Base-by-base conservation (phyloP, 2,113 vertebrate species). In the Callorhinus ursinus region DNA sequence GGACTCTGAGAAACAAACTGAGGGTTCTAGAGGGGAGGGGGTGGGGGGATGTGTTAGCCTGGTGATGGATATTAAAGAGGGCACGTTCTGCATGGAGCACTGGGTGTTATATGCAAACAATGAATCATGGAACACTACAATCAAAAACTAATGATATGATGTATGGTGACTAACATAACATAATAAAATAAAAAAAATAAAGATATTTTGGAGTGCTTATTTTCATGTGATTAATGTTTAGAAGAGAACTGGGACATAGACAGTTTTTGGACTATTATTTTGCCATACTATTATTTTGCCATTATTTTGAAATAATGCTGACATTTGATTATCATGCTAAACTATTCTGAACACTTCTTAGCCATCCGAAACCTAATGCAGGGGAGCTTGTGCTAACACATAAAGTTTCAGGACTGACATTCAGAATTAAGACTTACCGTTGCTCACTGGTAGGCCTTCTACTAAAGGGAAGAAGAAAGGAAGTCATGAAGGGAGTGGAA, bases 251-350 rank as follows among this genome's bases (percentile, higher is more conserved):
- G 36, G 53, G 65, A 84, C 28, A 22, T 15, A 24, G 74, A 63
- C 51, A 89, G 65, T 89, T 88, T 91, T 76, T 69, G 83, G 79
- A 19, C 83, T 72, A 2, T 81, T 67, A 55, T 61, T 57, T 86
- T 59, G 59, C 19, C 65, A 26, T 42, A 36, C 87, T 72, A n/a
- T n/a, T n/a, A n/a, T n/a, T n/a, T n/a, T n/a, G n/a, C n/a, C n/a
- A n/a, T n/a, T n/a, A n/a, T n/a, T n/a, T n/a, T n/a, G 59, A 93
- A 89, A 79, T 59, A 91, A 81, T 61, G 67, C 65, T 95, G 87
- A 96, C 83, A 87, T 93, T 59, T 89, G 90, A 69, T 77, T 31
- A 36, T 71, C 69, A 79, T 24, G 39, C 74, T 90, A 36, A 65
- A 31, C 42, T 93, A 19, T 71, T 89, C 84, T 51, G 77, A 82